Evolutionary conservation across 2,113 vertebrate genomes (phyloP).

Genomic region (Varanus komodoensis): DNA sequence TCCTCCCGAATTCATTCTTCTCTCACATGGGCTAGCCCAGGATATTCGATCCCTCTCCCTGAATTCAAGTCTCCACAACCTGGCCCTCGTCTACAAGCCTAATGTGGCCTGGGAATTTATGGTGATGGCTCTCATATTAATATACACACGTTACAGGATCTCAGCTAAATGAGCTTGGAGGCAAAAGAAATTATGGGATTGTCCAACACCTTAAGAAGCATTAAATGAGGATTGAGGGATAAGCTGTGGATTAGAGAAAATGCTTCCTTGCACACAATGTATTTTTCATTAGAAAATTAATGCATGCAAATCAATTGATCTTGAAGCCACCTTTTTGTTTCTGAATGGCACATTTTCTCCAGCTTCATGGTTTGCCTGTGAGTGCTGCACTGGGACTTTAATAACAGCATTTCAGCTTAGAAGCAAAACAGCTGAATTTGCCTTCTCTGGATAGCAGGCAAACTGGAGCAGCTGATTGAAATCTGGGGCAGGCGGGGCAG

Average conservation of each 20-base stretch:
- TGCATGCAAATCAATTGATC: neutral
- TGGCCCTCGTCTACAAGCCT: too few relatives aligned
- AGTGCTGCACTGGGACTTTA: neutral
- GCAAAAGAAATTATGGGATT: conserved; percentile 30
- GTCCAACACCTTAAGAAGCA: conserved; percentile 37
- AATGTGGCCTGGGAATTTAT: too few relatives aligned
- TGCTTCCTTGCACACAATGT: conserved; percentile 29
- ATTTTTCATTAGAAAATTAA: conserved; percentile 11
- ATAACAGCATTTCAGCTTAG: conserved; percentile 1
- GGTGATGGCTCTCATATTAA: too few relatives aligned
- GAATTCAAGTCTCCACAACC: too few relatives aligned
- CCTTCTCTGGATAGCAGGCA: neutral
- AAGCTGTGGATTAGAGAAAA: conserved; percentile 50
- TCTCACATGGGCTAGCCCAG: too few relatives aligned
- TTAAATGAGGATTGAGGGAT: conserved; percentile 53
- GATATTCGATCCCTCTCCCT: too few relatives aligned
- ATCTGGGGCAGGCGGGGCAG: too few relatives aligned
- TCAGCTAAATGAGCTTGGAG: conserved; percentile 30
- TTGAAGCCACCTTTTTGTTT: neutral
- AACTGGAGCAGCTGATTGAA: too few relatives aligned
- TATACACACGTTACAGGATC: neutral
- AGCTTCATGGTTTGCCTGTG: neutral
- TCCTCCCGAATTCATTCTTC: too few relatives aligned
- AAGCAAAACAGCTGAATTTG: neutral
- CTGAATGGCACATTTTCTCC: neutral